phyloP scores from a whole-genome alignment of 2,113 vertebrate species.

The Macroglossus sobrinus region DNA sequence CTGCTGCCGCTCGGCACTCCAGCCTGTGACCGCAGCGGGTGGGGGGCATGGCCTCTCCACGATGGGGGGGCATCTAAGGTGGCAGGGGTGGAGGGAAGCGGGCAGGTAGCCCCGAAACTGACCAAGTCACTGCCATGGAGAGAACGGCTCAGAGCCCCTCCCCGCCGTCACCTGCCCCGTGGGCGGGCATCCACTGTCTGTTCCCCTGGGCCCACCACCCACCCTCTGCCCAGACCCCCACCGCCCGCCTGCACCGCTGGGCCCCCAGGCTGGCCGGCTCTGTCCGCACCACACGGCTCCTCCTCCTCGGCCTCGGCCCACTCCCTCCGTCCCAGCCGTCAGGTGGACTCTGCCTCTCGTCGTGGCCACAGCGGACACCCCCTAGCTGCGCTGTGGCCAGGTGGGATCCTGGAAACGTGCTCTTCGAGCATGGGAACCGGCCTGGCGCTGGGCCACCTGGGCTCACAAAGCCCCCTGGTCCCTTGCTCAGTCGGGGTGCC shows the following conservation, averaged over 20 bases:
- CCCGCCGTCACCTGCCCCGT: fast-evolving
- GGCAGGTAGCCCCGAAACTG: background rate
- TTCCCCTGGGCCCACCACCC: background rate
- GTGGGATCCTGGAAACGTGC: fast-evolving
- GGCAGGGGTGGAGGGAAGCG: fast-evolving
- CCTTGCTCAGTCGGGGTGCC: background rate
- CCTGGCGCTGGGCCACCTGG: fast-evolving
- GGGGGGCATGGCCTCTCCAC: fast-evolving
- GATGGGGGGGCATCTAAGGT: fast-evolving
- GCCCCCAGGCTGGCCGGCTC: background rate
- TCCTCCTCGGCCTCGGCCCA: fast-evolving
- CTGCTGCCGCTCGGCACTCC: background rate
- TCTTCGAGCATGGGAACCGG: background rate
- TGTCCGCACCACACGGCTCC: fast-evolving
- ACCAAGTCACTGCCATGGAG: fast-evolving
- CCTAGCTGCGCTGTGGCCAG: fast-evolving
- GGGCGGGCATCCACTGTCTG: fast-evolving
- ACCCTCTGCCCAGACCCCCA: background rate
- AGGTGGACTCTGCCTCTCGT: background rate
- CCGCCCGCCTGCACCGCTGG: fast-evolving
- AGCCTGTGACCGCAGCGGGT: background rate
- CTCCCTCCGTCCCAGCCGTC: fast-evolving
- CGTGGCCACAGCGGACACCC: fast-evolving
- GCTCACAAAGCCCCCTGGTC: background rate
- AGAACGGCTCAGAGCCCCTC: fast-evolving